A percentile compares a stretch with the other conserved stretches of the same genome.
These are phyloP conservation scores for Chrysolina americana DNA, from an alignment of 2,888 invertebrate species.

Conservation along the genomic window DNA sequence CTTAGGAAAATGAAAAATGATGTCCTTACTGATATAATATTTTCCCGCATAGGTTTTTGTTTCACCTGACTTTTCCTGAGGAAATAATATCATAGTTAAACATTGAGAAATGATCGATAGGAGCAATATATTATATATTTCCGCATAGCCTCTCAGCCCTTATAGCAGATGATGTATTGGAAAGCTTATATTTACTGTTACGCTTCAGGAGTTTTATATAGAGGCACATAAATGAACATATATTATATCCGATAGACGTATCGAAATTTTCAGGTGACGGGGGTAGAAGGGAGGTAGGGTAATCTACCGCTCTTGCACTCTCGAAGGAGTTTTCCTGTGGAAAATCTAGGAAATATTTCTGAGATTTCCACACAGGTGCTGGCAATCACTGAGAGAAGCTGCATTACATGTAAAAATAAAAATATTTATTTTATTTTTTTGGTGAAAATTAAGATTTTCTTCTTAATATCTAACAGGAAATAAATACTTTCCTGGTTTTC, in stretches of 20 bases:
- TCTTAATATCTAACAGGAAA: too few relatives aligned
- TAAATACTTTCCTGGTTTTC: too few relatives aligned
- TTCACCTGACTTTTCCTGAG: not conserved
- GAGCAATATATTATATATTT: slow-evolving; percentile 20
- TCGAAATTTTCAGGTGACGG: not conserved
- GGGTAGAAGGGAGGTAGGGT: not conserved
- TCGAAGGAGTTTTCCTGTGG: not conserved
- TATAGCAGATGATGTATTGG: slow-evolving; percentile 24
- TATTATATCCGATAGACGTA: slow-evolving; percentile 15
- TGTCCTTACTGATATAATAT: not conserved
- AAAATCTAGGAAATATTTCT: not conserved
- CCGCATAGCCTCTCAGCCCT: not conserved
- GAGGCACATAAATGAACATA: slow-evolving; percentile 12
- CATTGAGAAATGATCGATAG: slow-evolving; percentile 19
- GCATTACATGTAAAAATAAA: too few relatives aligned
- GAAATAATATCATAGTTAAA: slow-evolving; percentile 19
- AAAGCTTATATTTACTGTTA: slow-evolving; percentile 14
- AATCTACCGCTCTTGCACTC: slow-evolving; percentile 19
- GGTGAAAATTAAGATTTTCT: too few relatives aligned
- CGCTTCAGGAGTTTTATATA: not conserved
- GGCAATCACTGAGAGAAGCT: not conserved
- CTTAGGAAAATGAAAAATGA: not conserved
- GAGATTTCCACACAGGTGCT: not conserved
- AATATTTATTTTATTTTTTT: too few relatives aligned
- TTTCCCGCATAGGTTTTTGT: not conserved